Evolutionary conservation across 2,888 invertebrate species (phyloP).

Genomic region (Lasius platythorax): DNA sequence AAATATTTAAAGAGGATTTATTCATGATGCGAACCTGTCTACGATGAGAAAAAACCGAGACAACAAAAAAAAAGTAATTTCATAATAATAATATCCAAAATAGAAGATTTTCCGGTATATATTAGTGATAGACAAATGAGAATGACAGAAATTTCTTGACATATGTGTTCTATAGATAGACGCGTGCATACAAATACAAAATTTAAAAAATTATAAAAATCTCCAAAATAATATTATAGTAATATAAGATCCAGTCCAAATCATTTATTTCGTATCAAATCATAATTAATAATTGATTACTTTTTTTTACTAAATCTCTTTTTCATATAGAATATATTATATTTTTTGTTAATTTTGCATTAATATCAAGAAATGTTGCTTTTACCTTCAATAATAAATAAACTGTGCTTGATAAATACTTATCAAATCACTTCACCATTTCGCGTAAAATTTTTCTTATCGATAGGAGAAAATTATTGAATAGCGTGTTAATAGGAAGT

Average conservation of each 20-base stretch:
- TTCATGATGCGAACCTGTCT: constrained; percentile 15
- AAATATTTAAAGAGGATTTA: constrained; percentile 42
- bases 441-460: background rate
- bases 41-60: background rate
- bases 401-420: background rate
- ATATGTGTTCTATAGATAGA: background rate
- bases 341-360: background rate
- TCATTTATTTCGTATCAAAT: background rate
- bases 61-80: constrained; percentile 1
- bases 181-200: background rate
- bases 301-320: background rate
- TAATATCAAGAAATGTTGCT: background rate
- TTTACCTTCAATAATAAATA: background rate
- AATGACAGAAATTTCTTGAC: background rate
- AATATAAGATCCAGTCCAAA: background rate
- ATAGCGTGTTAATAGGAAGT: background rate
- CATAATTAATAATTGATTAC: background rate
- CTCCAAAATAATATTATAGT: background rate
- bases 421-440: background rate
- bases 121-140: background rate
- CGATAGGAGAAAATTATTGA: constrained; percentile 4
- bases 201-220: background rate
- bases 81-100: constrained; percentile 47
- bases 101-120: background rate
- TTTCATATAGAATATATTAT: background rate